Conservation (phyloP, 2,888 invertebrate species). For the Hypomecis atomaria region DNA sequence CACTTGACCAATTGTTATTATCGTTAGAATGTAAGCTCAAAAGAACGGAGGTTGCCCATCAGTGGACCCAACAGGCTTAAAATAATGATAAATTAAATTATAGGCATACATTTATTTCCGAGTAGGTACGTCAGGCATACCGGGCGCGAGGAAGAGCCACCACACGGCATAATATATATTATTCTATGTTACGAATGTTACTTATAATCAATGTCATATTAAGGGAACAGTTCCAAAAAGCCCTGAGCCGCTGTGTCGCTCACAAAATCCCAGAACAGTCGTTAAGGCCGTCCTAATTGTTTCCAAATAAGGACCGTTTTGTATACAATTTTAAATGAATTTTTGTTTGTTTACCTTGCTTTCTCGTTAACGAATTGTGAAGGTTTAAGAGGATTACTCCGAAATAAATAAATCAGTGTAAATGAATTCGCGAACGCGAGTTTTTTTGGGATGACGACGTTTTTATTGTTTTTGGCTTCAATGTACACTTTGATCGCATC, state of each 20-base stretch:
- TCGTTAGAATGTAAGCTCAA: no score
- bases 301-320: conserved; percentile 49
- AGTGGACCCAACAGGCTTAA: no score
- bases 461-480: no score
- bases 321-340: conserved; percentile 49
- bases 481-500: no score
- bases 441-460: conserved; percentile 7
- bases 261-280: conserved; percentile 39
- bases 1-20: no score
- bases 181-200: conserved; percentile 4
- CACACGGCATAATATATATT: no score
- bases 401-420: conserved; percentile 51
- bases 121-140: no score
- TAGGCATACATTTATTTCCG: no score
- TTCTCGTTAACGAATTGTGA: conserved; percentile 55
- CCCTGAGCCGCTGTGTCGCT: conserved; percentile 14
- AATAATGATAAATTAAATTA: no score
- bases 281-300: conserved; percentile 51
- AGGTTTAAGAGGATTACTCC: conserved; percentile 54
- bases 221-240: conserved; percentile 39
- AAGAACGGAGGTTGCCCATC: no score
- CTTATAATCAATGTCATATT: conserved; percentile 43
- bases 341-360: conserved; percentile 55
- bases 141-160: no score
- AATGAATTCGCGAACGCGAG: conserved; percentile 38